phyloP scores from a whole-genome alignment of 2,797 vertebrate species.

The Crocidura indochinensis region DNA sequence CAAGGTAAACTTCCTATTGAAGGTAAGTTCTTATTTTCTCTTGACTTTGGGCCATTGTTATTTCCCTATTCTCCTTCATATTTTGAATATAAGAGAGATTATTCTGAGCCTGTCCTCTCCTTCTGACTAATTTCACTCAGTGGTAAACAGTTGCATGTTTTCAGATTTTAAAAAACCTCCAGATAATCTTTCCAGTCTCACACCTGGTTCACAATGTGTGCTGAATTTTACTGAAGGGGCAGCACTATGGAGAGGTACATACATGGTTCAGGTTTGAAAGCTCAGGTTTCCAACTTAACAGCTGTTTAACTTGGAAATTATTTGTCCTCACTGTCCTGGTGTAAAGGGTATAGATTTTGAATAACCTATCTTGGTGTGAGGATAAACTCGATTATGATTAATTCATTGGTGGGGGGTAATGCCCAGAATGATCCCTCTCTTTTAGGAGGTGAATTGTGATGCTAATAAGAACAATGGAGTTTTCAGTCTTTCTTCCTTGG shows the following conservation, averaged over 20 bases:
- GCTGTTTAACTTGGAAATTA: neutral
- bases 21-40: no score
- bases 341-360: neutral
- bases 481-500: neutral
- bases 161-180: no score
- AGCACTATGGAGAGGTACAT: accelerated
- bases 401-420: neutral
- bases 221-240: neutral
- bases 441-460: neutral
- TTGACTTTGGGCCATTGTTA: no score
- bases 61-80: no score
- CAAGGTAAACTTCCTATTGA: no score
- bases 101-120: no score
- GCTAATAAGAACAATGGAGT: neutral
- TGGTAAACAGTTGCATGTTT: no score
- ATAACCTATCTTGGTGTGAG: neutral
- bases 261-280: neutral
- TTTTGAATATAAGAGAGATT: no score
- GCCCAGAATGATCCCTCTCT: neutral
- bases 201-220: neutral
- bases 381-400: neutral
- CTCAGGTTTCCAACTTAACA: neutral
- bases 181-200: no score
- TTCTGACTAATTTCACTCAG: no score
- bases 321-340: neutral